Evolutionary conservation across 2,113 vertebrate species (phyloP), one percentile per base, ranked within the genome.

Genomic region (Ploceus nigricollis): DNA sequence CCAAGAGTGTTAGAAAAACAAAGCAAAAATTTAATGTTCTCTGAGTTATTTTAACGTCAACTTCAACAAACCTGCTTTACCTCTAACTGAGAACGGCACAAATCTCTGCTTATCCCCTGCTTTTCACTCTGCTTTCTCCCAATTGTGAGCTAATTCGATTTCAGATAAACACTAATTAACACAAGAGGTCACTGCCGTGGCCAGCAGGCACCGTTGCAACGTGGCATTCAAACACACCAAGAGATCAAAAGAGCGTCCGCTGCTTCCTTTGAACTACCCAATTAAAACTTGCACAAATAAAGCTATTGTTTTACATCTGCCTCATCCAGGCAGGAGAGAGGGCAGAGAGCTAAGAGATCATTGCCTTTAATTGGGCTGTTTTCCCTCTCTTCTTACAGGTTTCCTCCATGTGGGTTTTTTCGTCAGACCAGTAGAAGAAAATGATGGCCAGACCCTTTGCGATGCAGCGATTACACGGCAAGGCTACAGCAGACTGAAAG

Each of bases 81-180:
- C 64, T 93, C 69, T 54, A 56, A 63, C 39, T 61, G 72, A 73
- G 75, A 90, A 40, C 35, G 27, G n/a, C 84, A 57, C 76, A 45
- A 50, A 88, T 90, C 91, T 80, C 8, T 33, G 80, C 89, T 87
- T 87, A 91, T 81, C 73, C 88, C 47, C 77, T 37, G 77, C n/a
- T 95, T 96, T 95, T 86, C 69, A 6, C 87, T 89, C 82, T 76
- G 73, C 77, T 86, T 95, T 89, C 87, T 91, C 82, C 82, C 93
- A 61, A 2, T 93, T n/a, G 61, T 44, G 72, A 91, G 88, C 54
- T 92, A 95, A 96, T 97, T 96, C 51, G 48, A 91, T 96, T 96
- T 93, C 97, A 93, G 91, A 92, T 96, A 94, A 97, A 96, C 91
- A 93, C 77, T 95, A 94, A 95, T 96, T 97, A 95, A 95, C 90